phyloP scores from a whole-genome alignment of 2,797 vertebrate species.

The Liasis olivaceus region DNA sequence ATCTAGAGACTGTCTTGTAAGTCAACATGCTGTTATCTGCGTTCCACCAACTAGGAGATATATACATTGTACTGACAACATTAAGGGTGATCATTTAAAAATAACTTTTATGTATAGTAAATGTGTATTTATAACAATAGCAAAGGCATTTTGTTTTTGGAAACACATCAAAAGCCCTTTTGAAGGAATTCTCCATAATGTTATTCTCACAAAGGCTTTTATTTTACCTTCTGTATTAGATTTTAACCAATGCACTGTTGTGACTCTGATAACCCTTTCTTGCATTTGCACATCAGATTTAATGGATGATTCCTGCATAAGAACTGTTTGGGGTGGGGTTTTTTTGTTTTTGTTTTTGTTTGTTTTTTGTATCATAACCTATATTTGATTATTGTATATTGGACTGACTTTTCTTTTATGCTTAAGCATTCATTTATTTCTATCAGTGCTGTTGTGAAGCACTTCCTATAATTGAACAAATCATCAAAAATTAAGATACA shows the following conservation, averaged over 20 bases:
- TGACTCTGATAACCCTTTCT: neutral
- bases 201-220: neutral
- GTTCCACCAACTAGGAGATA: neutral
- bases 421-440: neutral
- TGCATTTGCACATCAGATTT: neutral
- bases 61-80: neutral
- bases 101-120: neutral
- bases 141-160: neutral
- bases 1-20: neutral
- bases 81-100: neutral
- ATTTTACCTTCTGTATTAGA: neutral
- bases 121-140: neutral
- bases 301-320: neutral
- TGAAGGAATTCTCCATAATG: too few species aligned
- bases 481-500: neutral
- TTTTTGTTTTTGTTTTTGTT: neutral
- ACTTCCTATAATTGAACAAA: neutral
- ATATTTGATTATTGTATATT: neutral
- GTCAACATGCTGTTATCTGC: neutral
- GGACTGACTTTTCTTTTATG: conserved; percentile 25
- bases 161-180: neutral
- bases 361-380: neutral
- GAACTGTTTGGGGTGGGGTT: neutral
- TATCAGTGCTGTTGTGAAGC: neutral
- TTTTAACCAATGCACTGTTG: neutral